phyloP scores from a whole-genome alignment of 2,113 vertebrate species.

The Caracal caracal region DNA sequence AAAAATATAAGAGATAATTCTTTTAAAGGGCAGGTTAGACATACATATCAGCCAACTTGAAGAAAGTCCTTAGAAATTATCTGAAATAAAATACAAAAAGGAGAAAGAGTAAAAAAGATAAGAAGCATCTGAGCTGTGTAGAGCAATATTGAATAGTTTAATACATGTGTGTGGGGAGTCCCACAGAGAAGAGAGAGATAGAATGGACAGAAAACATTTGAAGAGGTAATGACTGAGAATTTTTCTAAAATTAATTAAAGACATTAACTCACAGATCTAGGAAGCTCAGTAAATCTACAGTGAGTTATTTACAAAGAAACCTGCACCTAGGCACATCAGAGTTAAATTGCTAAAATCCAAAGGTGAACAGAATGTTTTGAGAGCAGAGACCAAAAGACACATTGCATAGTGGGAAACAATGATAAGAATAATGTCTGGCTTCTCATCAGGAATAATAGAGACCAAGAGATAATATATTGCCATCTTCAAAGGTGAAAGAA shows the following conservation, averaged over 20 bases:
- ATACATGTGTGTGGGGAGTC: not conserved
- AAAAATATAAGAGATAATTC: not conserved
- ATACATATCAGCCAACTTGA: not conserved
- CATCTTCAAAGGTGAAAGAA: not conserved
- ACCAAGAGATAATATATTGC: not conserved
- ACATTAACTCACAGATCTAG: not conserved
- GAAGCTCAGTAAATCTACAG: not conserved
- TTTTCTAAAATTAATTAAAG: not conserved
- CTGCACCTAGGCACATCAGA: not conserved
- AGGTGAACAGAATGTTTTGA: constrained; percentile 6
- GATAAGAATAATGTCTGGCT: not conserved
- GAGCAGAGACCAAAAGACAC: not conserved
- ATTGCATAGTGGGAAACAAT: not conserved
- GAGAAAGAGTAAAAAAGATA: not conserved
- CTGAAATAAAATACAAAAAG: not conserved
- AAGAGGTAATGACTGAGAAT: not conserved
- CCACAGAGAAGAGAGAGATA: not conserved
- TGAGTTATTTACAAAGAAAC: not conserved
- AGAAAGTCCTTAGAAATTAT: not conserved
- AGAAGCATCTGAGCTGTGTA: not conserved
- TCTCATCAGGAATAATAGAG: not conserved
- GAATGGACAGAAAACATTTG: not conserved
- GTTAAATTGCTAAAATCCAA: not conserved
- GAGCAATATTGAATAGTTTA: not conserved
- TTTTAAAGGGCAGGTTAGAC: not conserved